A percentile compares a stretch with the other conserved stretches of the same genome.
Evolutionary conservation across 2,888 invertebrate genomes (phyloP).

Genomic region (Choreutis nemorana): DNA sequence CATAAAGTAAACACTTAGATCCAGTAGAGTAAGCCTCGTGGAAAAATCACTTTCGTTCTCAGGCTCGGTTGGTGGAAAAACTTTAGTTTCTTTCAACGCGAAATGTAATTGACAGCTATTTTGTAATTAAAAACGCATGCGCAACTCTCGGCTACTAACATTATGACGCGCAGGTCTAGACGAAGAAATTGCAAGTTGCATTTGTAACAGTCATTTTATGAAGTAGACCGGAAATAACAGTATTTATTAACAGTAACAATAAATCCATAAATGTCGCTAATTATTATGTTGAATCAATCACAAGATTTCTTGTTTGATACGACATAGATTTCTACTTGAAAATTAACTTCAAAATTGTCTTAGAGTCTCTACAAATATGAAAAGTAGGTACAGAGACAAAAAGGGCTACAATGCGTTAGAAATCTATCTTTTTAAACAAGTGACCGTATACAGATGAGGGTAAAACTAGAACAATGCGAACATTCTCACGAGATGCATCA

Average conservation of each 20-base stretch:
- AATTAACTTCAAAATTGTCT: too few relatives aligned
- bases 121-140: conserved; percentile 24
- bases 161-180: conserved; percentile 32
- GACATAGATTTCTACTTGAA: too few relatives aligned
- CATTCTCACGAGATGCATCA: conserved; percentile 53
- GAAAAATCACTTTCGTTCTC: conserved; percentile 47
- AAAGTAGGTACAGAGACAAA: too few relatives aligned
- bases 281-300: too few relatives aligned
- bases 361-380: too few relatives aligned
- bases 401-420: too few relatives aligned
- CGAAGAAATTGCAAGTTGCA: conserved; percentile 35
- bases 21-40: too few relatives aligned
- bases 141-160: too few relatives aligned
- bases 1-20: too few relatives aligned
- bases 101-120: conserved; percentile 26
- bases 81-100: conserved; percentile 36
- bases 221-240: too few relatives aligned
- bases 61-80: conserved; percentile 32
- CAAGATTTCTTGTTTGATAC: too few relatives aligned
- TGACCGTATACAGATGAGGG: conserved; percentile 37
- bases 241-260: conserved; percentile 28
- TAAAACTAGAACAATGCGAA: conserved; percentile 35
- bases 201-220: conserved; percentile 39
- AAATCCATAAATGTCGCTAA: conserved; percentile 31
- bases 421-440: too few relatives aligned